Base-by-base conservation (phyloP, 2,113 vertebrate species). In the Protobothrops flavoviridis region DNA sequence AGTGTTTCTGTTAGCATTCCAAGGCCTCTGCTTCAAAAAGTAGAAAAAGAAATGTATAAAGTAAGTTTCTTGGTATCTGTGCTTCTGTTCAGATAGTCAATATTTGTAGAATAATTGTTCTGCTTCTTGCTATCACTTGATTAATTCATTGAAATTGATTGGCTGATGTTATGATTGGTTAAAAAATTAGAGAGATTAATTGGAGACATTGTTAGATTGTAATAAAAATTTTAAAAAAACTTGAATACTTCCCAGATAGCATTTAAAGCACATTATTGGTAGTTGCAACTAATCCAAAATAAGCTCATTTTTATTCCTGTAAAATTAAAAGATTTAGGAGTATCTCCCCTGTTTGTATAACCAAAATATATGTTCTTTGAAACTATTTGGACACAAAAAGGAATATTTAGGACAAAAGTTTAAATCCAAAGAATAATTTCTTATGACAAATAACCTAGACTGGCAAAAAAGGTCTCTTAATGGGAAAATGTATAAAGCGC, bases 1-100 rank as follows among this genome's bases (percentile, higher is more conserved):
- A 91, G 97, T 21, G 33, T 98, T 81, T 29, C 39, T 93, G 93
- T 99, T 55, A 96, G 90, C 21, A 93, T 99, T 95, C 98, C 99
- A 94, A 39, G 0, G 0, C 20, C 96, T 15, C 96, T 99, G 85
- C 69, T 95, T 95, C 89, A 96, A 86, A 98, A 94, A 94, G 89
- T 99, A 94, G 98, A 99, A 95, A 96, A 89, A 20, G 96, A 97
- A 20, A 95, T 96, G 24, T 90, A 97, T 81, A 95, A 96, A 94
- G 99, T 99, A 96, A 98, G 98, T 93, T 56, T 53, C 86, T 87
- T 87, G 5, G 13, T 52, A n/a, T 52, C 86, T 87, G 13, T 87
- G 33, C 74, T 81, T 81, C 33, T 81, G 33, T 81, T 81, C 69
- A 81, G 17, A 81, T 39, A 39, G 33, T 81, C 6, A 81, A 20